A percentile compares a stretch with the other conserved stretches of the same genome.
Conservation (phyloP, 2,888 invertebrate genomes). For the Parnassius mnemosyne region DNA sequence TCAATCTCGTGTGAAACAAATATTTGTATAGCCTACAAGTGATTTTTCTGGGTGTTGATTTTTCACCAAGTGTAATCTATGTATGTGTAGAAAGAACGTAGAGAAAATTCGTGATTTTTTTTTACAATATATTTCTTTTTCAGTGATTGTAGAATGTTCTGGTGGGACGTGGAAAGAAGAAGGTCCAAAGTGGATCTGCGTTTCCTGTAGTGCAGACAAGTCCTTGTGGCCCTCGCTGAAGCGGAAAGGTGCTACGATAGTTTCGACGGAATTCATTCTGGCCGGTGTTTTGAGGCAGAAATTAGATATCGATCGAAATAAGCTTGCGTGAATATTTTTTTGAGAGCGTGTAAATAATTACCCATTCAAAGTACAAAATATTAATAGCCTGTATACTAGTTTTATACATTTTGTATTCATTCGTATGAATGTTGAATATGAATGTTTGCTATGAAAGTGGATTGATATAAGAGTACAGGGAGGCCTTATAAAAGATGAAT, state of each 20-base stretch:
- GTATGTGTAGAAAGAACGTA: too few species aligned
- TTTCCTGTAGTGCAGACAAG: slow-evolving; percentile 48
- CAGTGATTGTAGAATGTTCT: slow-evolving; percentile 71
- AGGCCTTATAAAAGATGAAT: too few species aligned
- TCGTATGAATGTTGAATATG: too few species aligned
- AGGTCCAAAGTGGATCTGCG: slow-evolving; percentile 53
- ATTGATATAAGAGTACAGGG: too few species aligned
- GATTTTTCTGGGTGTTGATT: too few species aligned
- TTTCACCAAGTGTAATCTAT: too few species aligned
- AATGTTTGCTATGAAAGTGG: too few species aligned
- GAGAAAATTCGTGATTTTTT: too few species aligned
- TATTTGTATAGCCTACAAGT: too few species aligned
- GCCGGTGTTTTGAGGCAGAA: slow-evolving; percentile 58
- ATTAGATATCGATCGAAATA: slow-evolving; percentile 44
- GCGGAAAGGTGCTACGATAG: slow-evolving; percentile 52
- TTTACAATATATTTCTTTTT: slow-evolving; percentile 25
- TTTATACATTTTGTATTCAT: too few species aligned
- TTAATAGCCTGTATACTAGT: not conserved
- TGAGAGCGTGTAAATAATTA: not conserved
- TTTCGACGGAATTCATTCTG: slow-evolving; percentile 59
- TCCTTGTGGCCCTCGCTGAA: slow-evolving; percentile 50
- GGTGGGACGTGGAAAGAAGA: slow-evolving; percentile 64
- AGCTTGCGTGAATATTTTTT: slow-evolving; percentile 29
- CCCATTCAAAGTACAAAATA: slow-evolving; percentile 1
- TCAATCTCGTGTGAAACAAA: too few species aligned